phyloP scores from a whole-genome alignment of 2,888 invertebrate genomes.

The Atrina japonica region DNA sequence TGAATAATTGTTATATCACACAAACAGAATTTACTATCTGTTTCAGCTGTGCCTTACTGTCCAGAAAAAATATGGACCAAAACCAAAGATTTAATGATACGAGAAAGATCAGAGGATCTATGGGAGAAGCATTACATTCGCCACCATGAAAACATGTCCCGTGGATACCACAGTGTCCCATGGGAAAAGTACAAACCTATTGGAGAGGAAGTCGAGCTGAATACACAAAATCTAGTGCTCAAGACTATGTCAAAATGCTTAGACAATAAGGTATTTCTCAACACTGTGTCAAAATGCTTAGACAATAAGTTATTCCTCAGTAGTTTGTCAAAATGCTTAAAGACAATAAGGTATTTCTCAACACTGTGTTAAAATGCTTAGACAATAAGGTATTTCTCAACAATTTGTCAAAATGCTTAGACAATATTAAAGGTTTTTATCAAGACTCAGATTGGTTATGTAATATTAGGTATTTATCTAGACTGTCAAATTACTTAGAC shows the following conservation, averaged over 20 bases:
- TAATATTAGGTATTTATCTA: constrained; percentile 36
- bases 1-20: too few species aligned
- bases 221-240: constrained; percentile 55
- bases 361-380: neutral
- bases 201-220: constrained; percentile 57
- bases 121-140: constrained; percentile 54
- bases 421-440: constrained; percentile 51
- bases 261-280: constrained; percentile 45
- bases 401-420: too few species aligned
- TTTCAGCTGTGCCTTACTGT: constrained; percentile 44
- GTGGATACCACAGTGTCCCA: constrained; percentile 51
- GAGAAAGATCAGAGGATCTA: constrained; percentile 53
- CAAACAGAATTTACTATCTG: neutral
- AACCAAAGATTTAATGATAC: constrained; percentile 49
- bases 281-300: neutral
- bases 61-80: constrained; percentile 51
- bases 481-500: neutral
- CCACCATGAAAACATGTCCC: constrained; percentile 47
- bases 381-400: neutral
- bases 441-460: constrained; percentile 48
- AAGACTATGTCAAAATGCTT: constrained; percentile 49
- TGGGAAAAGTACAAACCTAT: constrained; percentile 54
- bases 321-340: too few species aligned
- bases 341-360: constrained; percentile 46
- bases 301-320: neutral